Base-by-base conservation (phyloP, 2,113 vertebrate genomes). In the Pseudorectes ferrugineus region DNA sequence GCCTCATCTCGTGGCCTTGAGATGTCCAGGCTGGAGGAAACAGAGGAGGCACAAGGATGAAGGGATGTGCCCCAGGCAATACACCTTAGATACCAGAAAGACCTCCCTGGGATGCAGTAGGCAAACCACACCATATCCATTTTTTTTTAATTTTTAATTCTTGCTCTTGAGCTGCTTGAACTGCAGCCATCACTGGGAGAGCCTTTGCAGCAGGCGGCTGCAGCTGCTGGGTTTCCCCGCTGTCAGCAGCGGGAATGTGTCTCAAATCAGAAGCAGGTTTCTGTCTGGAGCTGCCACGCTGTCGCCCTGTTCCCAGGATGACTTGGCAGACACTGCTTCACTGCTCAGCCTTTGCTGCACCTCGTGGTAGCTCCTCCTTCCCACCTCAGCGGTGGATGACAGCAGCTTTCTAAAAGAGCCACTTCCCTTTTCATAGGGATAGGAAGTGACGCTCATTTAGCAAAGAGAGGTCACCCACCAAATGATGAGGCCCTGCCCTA, bases 391-490 rank as follows among this genome's bases (percentile, higher is more conserved):
- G 0, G 66, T 51, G 62, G 54, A 31, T 13, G 46, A 48, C 33
- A 66, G 82, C 80, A 54, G 49, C 48, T 72, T 57, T 94, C 90
- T 96, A 28, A 95, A 96, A 92, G 52, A 75, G 40, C 75, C 86
- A 93, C 93, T 97, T 97, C 95, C 68, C 73, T 94, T 96, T 97
- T 95, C 33, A 4, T 10, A 54, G 79, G 85, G 86, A 35, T 93
- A 75, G 85, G 90, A 97, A 96, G 72, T 94, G 88, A 95, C 86
- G 78, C 61, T 95, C 2, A 0, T 38, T 71, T 40, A 83, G 68
- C 76, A 71, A 71, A 91, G 82, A 75, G 45, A 17, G 4, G 16
- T 62, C 48, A 14, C 72, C 43, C 68, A 71, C 20, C 36, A 36
- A 66, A 63, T 36, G 35, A 33, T 1, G 1, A 73, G 14, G 10